These are phyloP conservation scores for Pelecanus crispus DNA, from an alignment of 2,113 vertebrate species.

Conservation along the genomic window DNA sequence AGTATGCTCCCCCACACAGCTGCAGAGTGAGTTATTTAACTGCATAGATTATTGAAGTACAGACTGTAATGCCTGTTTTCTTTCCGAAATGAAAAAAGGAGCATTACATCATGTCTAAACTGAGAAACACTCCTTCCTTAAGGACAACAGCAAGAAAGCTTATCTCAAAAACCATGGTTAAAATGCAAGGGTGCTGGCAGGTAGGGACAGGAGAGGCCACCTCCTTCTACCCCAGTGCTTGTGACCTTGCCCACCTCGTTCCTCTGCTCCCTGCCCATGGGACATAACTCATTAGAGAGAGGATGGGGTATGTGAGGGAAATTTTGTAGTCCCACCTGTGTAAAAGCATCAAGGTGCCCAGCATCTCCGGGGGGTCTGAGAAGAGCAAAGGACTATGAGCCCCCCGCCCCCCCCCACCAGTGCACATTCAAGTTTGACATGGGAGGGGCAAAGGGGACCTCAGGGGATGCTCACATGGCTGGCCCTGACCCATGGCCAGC, in stretches of 20 bases:
- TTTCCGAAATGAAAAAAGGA: background rate
- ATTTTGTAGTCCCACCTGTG: background rate
- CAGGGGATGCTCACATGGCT: rapidly evolving
- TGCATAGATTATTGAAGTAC: background rate
- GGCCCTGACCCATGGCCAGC: background rate
- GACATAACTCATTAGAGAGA: background rate
- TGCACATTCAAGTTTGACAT: background rate
- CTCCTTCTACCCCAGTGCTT: background rate
- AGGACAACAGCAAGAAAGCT: background rate
- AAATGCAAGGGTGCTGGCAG: background rate
- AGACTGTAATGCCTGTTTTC: background rate
- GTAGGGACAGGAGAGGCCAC: too few species aligned
- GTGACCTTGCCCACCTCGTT: background rate
- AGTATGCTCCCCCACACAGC: conserved; percentile 5
- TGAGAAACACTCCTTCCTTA: background rate
- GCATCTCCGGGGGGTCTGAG: background rate
- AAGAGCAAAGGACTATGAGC: background rate
- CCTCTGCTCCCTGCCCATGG: background rate
- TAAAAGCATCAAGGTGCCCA: background rate
- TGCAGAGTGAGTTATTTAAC: background rate
- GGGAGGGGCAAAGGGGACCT: background rate
- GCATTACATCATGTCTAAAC: conserved; percentile 21
- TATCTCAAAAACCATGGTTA: background rate
- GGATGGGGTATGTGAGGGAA: background rate
- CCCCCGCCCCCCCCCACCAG: too few species aligned